These are phyloP conservation scores for Macropus fuliginosus DNA, from an alignment of 2,797 vertebrate species.

Conservation along the genomic window DNA sequence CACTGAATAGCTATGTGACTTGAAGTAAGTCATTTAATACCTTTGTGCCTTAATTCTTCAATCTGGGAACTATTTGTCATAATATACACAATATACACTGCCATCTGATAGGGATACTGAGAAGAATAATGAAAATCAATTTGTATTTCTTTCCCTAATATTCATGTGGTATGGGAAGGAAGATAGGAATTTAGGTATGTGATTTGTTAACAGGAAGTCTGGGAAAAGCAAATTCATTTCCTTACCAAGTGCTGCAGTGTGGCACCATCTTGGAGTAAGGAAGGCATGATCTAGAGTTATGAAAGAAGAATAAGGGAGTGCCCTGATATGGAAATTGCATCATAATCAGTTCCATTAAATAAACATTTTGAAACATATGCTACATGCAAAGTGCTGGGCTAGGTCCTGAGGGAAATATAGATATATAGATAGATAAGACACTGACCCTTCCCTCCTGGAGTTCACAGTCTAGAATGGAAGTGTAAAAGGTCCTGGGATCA, in stretches of 20 bases:
- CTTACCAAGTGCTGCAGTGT: background rate
- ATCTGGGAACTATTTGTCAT: background rate
- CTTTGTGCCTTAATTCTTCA: background rate
- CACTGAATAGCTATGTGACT: background rate
- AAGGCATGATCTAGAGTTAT: background rate
- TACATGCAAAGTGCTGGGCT: background rate
- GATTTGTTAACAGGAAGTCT: background rate
- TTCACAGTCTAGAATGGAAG: too few relatives aligned
- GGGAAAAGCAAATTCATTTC: background rate
- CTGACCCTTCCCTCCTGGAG: too few relatives aligned
- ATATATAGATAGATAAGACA: too few relatives aligned
- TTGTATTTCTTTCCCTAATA: background rate
- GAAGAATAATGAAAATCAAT: background rate
- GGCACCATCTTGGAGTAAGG: background rate
- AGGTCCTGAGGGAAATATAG: background rate
- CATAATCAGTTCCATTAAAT: background rate
- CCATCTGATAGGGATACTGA: background rate
- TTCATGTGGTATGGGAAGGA: too few relatives aligned
- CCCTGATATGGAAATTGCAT: background rate
- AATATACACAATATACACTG: background rate
- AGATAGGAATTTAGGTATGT: background rate
- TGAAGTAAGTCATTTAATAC: background rate
- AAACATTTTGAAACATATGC: too few relatives aligned
- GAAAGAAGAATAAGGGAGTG: background rate
- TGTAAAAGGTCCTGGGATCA: too few relatives aligned